phyloP scores from a whole-genome alignment of 2,797 vertebrate genomes.

The Gymnopithys bicolor region DNA sequence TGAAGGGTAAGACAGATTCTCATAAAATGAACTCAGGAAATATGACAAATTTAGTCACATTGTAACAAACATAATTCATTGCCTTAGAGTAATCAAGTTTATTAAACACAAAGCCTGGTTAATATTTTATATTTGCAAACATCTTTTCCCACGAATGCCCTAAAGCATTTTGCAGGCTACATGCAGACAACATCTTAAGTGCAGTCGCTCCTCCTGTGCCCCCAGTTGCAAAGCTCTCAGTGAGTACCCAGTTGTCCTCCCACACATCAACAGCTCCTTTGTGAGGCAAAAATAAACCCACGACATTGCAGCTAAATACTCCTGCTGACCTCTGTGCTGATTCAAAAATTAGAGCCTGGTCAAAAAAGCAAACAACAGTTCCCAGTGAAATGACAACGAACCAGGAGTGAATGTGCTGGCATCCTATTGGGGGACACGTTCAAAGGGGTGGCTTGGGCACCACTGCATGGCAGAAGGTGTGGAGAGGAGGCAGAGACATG shows the following conservation, averaged over 20 bases:
- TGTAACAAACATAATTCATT: background rate
- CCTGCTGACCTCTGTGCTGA: background rate
- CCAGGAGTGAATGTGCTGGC: background rate
- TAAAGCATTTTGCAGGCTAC: background rate
- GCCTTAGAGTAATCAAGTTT: background rate
- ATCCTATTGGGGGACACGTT: fast-evolving
- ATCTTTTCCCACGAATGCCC: background rate
- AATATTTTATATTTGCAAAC: slow-evolving; percentile 14
- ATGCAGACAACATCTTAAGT: background rate
- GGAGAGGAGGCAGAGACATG: background rate
- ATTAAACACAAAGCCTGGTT: slow-evolving; percentile 8
- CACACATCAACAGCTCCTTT: fast-evolving
- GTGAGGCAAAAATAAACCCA: background rate
- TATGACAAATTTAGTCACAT: background rate
- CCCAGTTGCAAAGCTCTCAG: background rate
- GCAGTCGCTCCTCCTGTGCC: background rate
- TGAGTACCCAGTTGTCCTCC: background rate
- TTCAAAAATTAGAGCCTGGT: background rate
- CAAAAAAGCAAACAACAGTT: fast-evolving
- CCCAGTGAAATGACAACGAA: background rate
- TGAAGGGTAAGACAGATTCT: background rate
- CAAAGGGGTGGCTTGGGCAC: background rate
- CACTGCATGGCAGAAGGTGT: fast-evolving
- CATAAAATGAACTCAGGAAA: background rate
- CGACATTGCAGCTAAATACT: background rate